Conservation (phyloP, 64 coral and sea anemone genomes). For the Dendronephthya gigantea region DNA sequence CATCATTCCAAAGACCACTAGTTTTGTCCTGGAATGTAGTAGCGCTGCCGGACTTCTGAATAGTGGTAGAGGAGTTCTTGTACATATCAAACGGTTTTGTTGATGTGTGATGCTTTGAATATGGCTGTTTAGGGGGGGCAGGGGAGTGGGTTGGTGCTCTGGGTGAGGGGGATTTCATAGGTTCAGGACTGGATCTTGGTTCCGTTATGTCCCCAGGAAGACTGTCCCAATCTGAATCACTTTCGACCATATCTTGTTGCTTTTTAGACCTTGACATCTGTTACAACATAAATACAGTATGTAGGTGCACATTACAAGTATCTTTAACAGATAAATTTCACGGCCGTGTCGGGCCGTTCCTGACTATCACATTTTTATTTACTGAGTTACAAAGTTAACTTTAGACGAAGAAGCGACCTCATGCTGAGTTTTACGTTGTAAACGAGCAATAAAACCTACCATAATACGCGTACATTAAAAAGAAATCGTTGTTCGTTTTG, state of each 20-base stretch:
- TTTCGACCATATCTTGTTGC: neutral
- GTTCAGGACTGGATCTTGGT: neutral
- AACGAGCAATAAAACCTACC: neutral
- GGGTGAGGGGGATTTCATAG: neutral
- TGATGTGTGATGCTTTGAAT: neutral
- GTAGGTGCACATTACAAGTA: too few species aligned
- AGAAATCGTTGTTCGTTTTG: neutral
- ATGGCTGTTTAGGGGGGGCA: neutral
- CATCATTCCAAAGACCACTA: neutral
- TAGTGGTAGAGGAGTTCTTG: neutral
- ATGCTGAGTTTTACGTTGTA: neutral
- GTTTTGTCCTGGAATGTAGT: neutral
- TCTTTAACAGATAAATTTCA: too few species aligned
- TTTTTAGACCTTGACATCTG: neutral
- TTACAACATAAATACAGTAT: neutral
- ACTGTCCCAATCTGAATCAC: conserved; percentile 12
- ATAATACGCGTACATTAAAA: neutral
- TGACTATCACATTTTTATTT: too few species aligned
- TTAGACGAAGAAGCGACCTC: too few species aligned
- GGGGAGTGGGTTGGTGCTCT: neutral
- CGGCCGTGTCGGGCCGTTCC: too few species aligned
- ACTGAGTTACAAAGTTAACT: too few species aligned
- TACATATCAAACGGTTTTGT: neutral
- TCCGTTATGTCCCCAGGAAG: neutral
- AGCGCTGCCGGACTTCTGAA: neutral